Evolutionary conservation across 2,113 vertebrate genomes (phyloP).

Genomic region (Probosciger aterrimus): DNA sequence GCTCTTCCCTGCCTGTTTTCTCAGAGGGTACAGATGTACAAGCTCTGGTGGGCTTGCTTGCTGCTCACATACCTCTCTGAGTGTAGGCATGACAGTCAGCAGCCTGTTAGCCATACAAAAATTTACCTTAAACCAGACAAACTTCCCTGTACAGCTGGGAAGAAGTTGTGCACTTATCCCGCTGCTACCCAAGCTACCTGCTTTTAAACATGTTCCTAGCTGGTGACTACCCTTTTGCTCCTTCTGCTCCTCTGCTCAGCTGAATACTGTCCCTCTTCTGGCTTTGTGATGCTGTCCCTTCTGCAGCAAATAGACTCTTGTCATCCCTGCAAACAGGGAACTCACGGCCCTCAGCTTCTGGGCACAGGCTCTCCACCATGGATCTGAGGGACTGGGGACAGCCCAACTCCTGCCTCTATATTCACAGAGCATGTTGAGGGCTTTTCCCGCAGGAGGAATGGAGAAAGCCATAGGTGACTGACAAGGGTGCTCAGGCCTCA

Average conservation of each 20-base stretch:
- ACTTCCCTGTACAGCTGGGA: not conserved
- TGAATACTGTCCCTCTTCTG: not conserved
- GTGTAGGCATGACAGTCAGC: not conserved
- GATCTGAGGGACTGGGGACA: not conserved
- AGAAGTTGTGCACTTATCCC: not conserved
- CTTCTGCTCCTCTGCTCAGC: not conserved
- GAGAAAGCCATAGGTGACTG: not conserved
- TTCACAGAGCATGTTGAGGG: not conserved
- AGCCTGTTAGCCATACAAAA: not conserved
- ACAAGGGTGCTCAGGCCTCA: not conserved
- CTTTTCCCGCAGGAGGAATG: not conserved
- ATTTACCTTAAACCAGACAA: not conserved
- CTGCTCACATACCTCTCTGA: not conserved
- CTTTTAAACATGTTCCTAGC: not conserved
- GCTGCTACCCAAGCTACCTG: not conserved
- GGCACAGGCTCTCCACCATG: accelerated
- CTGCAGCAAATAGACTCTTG: not conserved
- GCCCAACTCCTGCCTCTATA: not conserved
- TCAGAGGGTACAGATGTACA: not conserved
- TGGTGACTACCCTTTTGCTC: not conserved
- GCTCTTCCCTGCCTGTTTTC: not conserved
- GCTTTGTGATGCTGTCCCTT: not conserved
- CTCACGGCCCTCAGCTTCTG: not conserved
- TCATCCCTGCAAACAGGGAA: not conserved
- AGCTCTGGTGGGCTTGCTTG: not conserved